Conservation (phyloP, 2,797 vertebrate species). For the Hafferia zeledoni region DNA sequence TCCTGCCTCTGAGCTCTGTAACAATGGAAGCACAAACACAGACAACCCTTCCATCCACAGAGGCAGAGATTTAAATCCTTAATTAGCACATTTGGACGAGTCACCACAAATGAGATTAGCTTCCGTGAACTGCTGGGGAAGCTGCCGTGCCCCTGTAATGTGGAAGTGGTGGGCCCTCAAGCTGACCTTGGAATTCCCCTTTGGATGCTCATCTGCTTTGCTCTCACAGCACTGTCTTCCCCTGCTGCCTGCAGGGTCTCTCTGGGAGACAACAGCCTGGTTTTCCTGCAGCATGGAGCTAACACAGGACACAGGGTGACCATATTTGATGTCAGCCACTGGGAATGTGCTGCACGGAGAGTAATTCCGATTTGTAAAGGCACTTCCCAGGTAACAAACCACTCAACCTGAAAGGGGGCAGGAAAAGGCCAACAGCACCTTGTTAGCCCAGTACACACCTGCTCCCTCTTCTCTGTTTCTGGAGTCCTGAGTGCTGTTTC, state of each 20-base stretch:
- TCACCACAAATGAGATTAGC: constrained; percentile 28
- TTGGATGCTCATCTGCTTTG: constrained; percentile 16
- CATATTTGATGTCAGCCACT: neutral
- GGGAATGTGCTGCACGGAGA: neutral
- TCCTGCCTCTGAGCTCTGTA: neutral
- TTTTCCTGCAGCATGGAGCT: neutral
- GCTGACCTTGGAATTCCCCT: constrained; percentile 68
- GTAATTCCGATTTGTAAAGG: neutral
- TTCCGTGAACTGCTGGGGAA: neutral
- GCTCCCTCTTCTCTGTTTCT: neutral
- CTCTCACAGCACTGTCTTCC: neutral
- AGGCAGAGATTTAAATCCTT: constrained; percentile 30
- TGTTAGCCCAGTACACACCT: neutral
- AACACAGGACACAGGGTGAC: neutral
- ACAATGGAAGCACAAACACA: constrained; percentile 8
- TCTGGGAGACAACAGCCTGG: neutral
- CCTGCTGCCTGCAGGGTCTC: neutral
- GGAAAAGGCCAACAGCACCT: neutral
- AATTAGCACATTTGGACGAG: constrained; percentile 48
- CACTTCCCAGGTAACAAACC: constrained; percentile 6
- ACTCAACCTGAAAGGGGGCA: neutral
- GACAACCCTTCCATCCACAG: constrained; percentile 1
- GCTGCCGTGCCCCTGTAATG: neutral
- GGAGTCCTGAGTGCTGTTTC: neutral
- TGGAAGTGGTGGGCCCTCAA: neutral